A percentile compares a stretch with the other conserved stretches of the same genome.
Conservation (phyloP, 2,797 vertebrate species). For the Xiphophorus birchmanni region DNA sequence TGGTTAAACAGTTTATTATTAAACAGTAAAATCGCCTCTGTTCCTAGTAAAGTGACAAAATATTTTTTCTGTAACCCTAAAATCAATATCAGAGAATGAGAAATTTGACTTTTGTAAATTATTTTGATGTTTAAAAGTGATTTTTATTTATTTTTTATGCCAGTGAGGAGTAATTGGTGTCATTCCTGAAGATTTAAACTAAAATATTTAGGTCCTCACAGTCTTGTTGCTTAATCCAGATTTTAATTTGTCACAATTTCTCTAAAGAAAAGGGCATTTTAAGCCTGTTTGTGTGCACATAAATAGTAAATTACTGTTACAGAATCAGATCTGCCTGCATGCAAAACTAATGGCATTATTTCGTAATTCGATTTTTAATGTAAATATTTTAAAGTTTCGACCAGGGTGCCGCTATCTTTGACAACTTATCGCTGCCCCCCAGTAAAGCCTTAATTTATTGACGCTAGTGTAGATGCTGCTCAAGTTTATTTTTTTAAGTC, state of each 20-base stretch:
- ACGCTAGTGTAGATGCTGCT: slow-evolving; percentile 60
- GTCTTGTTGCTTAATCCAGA: not conserved
- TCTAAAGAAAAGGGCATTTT: not conserved
- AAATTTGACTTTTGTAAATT: not conserved
- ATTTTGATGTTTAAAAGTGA: not conserved
- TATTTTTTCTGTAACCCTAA: too few relatives aligned
- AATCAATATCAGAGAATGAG: not conserved
- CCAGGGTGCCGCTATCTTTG: slow-evolving; percentile 22
- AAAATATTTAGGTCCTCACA: not conserved
- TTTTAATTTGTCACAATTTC: not conserved
- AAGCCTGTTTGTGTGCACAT: not conserved
- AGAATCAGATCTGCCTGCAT: not conserved
- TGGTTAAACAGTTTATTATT: not conserved
- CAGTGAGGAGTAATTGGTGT: not conserved
- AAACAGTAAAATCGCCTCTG: not conserved
- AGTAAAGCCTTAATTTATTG: slow-evolving; percentile 81
- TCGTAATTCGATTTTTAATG: not conserved
- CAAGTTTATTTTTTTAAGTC: slow-evolving; percentile 42
- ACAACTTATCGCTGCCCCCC: slow-evolving; percentile 12
- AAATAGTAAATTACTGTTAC: not conserved
- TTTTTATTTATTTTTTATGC: not conserved
- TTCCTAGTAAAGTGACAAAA: not conserved
- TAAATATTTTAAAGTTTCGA: slow-evolving; percentile 13
- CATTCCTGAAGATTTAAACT: not conserved
- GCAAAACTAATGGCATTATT: not conserved